These are phyloP conservation scores for Holacanthus passer DNA, from an alignment of 2,113 vertebrate genomes.

Conservation along the genomic window DNA sequence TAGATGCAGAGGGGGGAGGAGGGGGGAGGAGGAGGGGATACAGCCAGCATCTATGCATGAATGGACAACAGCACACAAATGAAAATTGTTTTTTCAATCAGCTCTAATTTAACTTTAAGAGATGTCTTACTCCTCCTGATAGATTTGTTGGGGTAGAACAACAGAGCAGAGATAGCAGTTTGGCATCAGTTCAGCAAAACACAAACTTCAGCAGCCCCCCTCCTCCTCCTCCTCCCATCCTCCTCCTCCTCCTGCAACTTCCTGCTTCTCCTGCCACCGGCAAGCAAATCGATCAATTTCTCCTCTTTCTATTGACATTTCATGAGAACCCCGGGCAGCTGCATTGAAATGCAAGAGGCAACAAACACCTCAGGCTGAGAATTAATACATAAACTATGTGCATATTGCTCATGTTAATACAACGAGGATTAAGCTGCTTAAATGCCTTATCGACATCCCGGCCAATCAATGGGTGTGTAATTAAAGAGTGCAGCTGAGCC, in stretches of 20 bases:
- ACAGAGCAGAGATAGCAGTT: not conserved
- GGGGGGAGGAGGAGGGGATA: not conserved
- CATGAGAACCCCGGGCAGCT: conserved; percentile 20
- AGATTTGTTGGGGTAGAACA: conserved; percentile 29
- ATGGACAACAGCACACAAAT: conserved; percentile 1
- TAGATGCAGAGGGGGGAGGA: not conserved
- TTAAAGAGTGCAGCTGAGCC: conserved; percentile 70
- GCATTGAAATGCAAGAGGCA: conserved; percentile 54
- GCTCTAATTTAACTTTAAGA: conserved; percentile 43
- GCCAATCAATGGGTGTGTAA: conserved; percentile 72
- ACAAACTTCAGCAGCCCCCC: conserved; percentile 12
- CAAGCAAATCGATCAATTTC: conserved; percentile 45
- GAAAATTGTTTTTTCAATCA: conserved; percentile 53
- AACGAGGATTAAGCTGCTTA: conserved; percentile 68
- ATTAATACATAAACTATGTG: conserved; percentile 57
- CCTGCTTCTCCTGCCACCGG: conserved; percentile 2
- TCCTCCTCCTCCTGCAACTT: not conserved
- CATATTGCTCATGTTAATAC: conserved; percentile 68
- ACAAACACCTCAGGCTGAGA: conserved; percentile 40
- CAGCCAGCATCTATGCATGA: conserved; percentile 13
- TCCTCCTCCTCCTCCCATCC: not conserved
- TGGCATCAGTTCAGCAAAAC: conserved; percentile 15
- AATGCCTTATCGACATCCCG: conserved; percentile 67
- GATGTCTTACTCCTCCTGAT: conserved; percentile 36
- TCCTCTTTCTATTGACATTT: conserved; percentile 45